phyloP scores from a whole-genome alignment of 2,113 vertebrate genomes.

The Oriolus oriolus region DNA sequence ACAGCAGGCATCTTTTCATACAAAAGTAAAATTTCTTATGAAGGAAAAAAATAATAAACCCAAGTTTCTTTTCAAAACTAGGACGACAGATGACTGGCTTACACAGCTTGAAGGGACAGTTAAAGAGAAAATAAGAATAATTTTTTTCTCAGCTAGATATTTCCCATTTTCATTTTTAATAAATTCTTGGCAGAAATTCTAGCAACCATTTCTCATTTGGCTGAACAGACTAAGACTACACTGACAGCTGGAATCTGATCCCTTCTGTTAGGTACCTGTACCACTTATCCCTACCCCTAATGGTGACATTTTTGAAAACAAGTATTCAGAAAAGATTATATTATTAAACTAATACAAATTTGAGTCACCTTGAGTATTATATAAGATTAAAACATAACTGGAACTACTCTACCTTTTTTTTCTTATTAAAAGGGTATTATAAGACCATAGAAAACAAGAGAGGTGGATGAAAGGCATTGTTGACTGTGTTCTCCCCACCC shows the following conservation, averaged over 20 bases:
- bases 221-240: background rate
- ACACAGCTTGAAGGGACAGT: background rate
- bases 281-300: background rate
- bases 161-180: conserved; percentile 2
- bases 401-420: background rate
- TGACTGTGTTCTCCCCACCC: background rate
- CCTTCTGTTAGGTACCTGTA: background rate
- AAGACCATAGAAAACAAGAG: background rate
- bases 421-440: background rate
- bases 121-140: background rate
- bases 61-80: background rate
- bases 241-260: background rate
- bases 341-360: background rate
- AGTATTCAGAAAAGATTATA: background rate
- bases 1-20: background rate
- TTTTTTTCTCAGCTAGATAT: background rate
- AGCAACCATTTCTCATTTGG: background rate
- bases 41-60: background rate
- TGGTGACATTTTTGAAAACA: background rate
- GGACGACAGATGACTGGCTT: background rate
- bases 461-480: background rate
- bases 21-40: background rate
- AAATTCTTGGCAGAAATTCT: conserved; percentile 5
- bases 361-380: background rate
- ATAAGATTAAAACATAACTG: background rate